phyloP scores from a whole-genome alignment of 2,797 vertebrate species.

The Emys orbicularis region DNA sequence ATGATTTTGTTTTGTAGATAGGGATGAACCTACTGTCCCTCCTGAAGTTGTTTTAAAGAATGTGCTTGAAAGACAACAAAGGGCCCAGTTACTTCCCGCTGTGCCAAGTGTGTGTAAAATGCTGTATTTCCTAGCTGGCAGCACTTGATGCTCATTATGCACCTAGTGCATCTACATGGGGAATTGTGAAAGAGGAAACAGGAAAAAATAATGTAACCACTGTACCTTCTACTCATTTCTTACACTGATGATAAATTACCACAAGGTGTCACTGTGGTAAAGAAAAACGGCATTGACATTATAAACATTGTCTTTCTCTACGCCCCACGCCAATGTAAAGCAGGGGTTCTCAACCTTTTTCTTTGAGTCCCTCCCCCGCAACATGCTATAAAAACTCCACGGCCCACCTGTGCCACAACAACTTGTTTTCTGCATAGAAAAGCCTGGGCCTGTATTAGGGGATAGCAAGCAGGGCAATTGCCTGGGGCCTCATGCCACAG shows the following conservation, averaged over 20 bases:
- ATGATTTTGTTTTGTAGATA: neutral
- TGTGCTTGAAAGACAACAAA: neutral
- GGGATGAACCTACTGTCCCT: neutral
- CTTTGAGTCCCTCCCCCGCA: too few species aligned
- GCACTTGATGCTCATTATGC: neutral
- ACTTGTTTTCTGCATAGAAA: too few species aligned
- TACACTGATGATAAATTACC: conserved; percentile 22
- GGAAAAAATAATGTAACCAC: neutral
- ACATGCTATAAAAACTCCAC: too few species aligned
- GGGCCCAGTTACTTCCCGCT: neutral
- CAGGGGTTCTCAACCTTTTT: too few species aligned
- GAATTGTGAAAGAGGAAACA: neutral
- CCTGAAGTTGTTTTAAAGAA: neutral
- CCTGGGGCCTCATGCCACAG: too few species aligned
- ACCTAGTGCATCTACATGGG: neutral
- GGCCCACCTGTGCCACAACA: too few species aligned
- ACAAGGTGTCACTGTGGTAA: conserved; percentile 73
- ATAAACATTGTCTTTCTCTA: neutral
- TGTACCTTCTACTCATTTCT: neutral
- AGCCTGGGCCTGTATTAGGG: too few species aligned
- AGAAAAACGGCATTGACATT: neutral
- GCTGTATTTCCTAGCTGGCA: neutral
- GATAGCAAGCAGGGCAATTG: too few species aligned
- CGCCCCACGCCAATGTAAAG: too few species aligned
- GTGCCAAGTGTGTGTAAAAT: neutral